Evolutionary conservation across 2,888 invertebrate genomes (phyloP), one percentile per base, ranked within the genome.

Genomic region (Eueremaeus valkanovi): DNA sequence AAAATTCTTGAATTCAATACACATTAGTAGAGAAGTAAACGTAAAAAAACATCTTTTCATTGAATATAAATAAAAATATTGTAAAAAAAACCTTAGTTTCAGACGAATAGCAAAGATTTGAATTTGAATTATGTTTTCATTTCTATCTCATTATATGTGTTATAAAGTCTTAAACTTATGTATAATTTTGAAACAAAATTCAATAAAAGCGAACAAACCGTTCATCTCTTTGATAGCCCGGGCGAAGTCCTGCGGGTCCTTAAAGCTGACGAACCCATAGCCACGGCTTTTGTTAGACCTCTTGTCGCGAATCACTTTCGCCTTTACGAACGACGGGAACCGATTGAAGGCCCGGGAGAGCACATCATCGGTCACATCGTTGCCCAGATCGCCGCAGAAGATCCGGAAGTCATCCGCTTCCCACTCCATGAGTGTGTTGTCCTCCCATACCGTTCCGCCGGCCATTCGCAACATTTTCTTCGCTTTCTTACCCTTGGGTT

Each of bases 171-270:
- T 24, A 55, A 24, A 24, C 24, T 55, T 61, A n/a, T 61, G n/a
- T 61, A 61, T 61, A 31, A 61, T 33, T 61, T 31, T 11, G 33
- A 33, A n/a, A n/a, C n/a, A n/a, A n/a, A n/a, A n/a, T n/a, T n/a
- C n/a, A 33, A 16, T 16, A 33, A 42, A 24, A 61, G 40, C 49
- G 72, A 0, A 70, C 87, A 88, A 83, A 93, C 95, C 99, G 84
- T 99, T 98, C 93, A 99, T 95, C 86, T 99, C 99, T 82, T 97
- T 93, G 92, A 98, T 98, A 11, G 99, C 99, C 81, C 92, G 90
- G 74, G 95, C 95, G 82, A 98, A 99, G 84, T 99, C 99, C 42
- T 92, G 91, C 0, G 97, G 96, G 84, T 98, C 96, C 81, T 93
- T 94, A 84, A 99, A 99, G 82, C 97, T 97, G 79, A 98, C 94